These are phyloP conservation scores for Agelas oroides DNA, from an alignment of 37 sponge, comb jelly and placozoan genomes.

Conservation along the genomic window DNA sequence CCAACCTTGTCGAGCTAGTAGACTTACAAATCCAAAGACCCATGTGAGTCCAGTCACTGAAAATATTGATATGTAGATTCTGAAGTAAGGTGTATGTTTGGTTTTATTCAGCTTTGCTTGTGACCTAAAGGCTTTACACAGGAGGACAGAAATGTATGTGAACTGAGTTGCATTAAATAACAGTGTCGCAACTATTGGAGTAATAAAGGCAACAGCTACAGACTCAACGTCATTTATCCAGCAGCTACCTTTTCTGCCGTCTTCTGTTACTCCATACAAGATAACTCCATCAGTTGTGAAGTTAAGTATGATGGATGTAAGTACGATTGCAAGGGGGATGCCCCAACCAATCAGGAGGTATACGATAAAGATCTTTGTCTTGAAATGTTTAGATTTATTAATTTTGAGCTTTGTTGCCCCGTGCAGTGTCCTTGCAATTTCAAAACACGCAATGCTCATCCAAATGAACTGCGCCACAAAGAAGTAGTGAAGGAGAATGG, in stretches of 20 bases:
- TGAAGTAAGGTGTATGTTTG: conserved; percentile 13
- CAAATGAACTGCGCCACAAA: conserved; percentile 63
- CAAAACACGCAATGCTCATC: conserved; percentile 50
- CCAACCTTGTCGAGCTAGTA: conserved; percentile 31
- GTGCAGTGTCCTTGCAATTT: conserved; percentile 7
- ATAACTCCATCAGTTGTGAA: conserved; percentile 30
- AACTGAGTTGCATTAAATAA: conserved; percentile 22
- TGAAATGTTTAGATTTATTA: neutral
- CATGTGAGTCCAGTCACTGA: conserved; percentile 59
- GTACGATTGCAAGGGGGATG: conserved; percentile 12
- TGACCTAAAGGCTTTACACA: neutral
- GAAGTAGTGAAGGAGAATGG: conserved; percentile 49
- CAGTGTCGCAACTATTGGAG: conserved; percentile 19
- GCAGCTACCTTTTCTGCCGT: conserved; percentile 29
- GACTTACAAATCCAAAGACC: conserved; percentile 67
- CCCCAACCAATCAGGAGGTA: conserved; percentile 64
- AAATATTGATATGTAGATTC: conserved; percentile 24
- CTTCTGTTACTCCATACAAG: conserved; percentile 31
- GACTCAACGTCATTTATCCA: conserved; percentile 31
- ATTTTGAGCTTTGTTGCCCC: neutral
- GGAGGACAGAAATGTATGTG: neutral
- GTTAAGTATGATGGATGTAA: conserved; percentile 20
- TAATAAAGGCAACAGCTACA: conserved; percentile 10
- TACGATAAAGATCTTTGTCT: conserved; percentile 1
- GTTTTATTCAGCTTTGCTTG: neutral